A percentile compares a stretch with the other conserved stretches of the same genome.
These are phyloP conservation scores for Hoplodrina blanda DNA, from an alignment of 2,888 invertebrate genomes.

Conservation along the genomic window DNA sequence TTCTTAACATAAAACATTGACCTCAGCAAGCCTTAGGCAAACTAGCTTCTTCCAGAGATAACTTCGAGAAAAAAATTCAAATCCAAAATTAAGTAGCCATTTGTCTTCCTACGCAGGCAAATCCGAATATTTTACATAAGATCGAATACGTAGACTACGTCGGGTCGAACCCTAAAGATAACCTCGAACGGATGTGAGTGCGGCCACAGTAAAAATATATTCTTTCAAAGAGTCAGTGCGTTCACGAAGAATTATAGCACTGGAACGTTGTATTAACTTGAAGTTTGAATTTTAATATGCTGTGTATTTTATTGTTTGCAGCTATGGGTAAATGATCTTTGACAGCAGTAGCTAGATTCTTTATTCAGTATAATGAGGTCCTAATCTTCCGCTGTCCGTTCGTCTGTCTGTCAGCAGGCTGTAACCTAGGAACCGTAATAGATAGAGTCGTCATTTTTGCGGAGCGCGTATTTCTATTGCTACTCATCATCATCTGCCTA, in stretches of 20 bases:
- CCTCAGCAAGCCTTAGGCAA: slow-evolving; percentile 20
- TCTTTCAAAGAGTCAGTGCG: slow-evolving; percentile 35
- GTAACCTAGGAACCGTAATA: no score
- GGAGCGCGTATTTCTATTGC: no score
- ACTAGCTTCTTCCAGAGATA: slow-evolving; percentile 42
- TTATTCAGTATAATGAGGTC: background rate
- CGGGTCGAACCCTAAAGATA: slow-evolving; percentile 50
- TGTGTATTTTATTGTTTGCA: slow-evolving; percentile 15
- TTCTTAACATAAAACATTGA: slow-evolving; percentile 24
- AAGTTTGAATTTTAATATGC: slow-evolving; percentile 32
- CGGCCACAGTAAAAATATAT: slow-evolving; percentile 53
- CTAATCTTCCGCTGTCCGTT: no score
- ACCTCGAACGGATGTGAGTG: slow-evolving; percentile 28
- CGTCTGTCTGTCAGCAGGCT: no score
- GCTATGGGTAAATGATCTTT: slow-evolving; percentile 2
- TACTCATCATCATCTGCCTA: no score
- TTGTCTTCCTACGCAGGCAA: slow-evolving; percentile 57
- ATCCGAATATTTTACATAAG: slow-evolving; percentile 61
- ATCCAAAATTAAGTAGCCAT: slow-evolving; percentile 60
- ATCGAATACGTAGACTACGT: slow-evolving; percentile 51
- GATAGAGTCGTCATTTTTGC: no score
- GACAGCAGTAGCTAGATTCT: background rate
- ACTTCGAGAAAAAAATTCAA: slow-evolving; percentile 46
- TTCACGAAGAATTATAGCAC: slow-evolving; percentile 24
- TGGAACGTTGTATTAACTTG: slow-evolving; percentile 6